Conservation (phyloP, 1,140 invertebrate genomes). For the Trachelipus rathkii region DNA sequence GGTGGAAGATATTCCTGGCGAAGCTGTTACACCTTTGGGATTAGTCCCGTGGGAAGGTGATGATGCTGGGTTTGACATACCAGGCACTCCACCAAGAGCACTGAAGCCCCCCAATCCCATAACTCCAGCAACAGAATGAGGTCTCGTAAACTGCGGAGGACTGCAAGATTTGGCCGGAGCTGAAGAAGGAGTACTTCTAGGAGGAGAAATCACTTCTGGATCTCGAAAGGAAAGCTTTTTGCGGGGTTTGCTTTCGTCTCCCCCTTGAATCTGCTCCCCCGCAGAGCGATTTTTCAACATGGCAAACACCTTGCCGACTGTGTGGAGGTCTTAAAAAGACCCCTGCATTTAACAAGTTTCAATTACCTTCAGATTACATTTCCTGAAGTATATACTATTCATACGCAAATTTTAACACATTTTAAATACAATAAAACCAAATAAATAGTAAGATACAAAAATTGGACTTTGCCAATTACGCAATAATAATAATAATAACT, state of each 20-base stretch:
- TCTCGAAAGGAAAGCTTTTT: conserved; percentile 82
- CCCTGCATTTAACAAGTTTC: too few relatives aligned
- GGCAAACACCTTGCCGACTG: neutral
- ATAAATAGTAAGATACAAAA: too few relatives aligned
- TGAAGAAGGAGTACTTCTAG: conserved; percentile 23
- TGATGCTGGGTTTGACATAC: conserved; percentile 21
- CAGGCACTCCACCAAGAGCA: conserved; percentile 30
- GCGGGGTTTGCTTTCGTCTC: conserved; percentile 59
- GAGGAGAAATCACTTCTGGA: conserved; percentile 63
- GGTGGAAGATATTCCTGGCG: conserved; percentile 12
- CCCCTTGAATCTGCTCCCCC: conserved; percentile 39
- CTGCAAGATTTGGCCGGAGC: conserved; percentile 18
- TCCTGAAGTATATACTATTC: too few relatives aligned
- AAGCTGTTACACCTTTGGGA: conserved; percentile 23
- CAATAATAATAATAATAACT: too few relatives aligned
- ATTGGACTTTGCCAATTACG: too few relatives aligned
- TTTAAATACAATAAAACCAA: too few relatives aligned
- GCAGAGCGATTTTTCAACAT: neutral
- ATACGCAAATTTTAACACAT: too few relatives aligned
- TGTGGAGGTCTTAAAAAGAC: neutral
- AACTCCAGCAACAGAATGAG: conserved; percentile 42
- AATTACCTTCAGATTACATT: too few relatives aligned
- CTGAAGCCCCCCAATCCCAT: conserved; percentile 40
- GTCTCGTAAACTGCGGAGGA: conserved; percentile 24
- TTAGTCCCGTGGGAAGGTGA: conserved; percentile 6